Evolutionary conservation across 1,140 invertebrate species (phyloP), one percentile per base, ranked within the genome.

Genomic region (Drosophila serrata): DNA sequence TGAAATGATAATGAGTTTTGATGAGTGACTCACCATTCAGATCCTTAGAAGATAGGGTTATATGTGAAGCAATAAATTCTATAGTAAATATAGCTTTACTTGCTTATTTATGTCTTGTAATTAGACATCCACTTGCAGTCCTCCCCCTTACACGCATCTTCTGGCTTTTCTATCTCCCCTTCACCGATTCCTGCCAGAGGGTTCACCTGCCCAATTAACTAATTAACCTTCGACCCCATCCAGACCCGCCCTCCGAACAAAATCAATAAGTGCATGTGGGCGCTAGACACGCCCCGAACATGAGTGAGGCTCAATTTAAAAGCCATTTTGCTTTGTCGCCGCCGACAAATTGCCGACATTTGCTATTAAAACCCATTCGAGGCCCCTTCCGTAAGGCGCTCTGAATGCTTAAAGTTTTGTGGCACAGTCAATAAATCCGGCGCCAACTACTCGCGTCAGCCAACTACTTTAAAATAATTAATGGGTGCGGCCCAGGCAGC

Each of bases 381-480:
- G 55, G 15, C 56, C 46, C 72, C 48, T 8, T 42, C 7, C 27
- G 8, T 27, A 29, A 8, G 40, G 35, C 43, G 6, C 27, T 43
- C 19, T 75, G 70, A 49, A 79, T 74, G 48, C 55, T 51, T 67
- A 65, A 85, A 74, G 64, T 82, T 76, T 59, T 46, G 70, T 40
- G 61, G 81, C 80, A 80, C 60, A 74, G 68, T 48, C 85, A 75
- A 88, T 88, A 90, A 88, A 88, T 88, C 85, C 80, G 72, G 76
- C 53, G 64, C 60, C 76, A 79, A 70, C 76, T 55, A 55, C 65
- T 76, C 80, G 84, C 85, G 84, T 77, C 79, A 61, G 58, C 67
- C 81, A 88, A 90, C 81, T 88, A 88, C 69, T 88, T 88, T 90
- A 85, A 90, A 90, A 90, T 90, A 90, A 90, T 90, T 90, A 90